Conservation (phyloP, 2,797 vertebrate species). For the Gobionotothen gibberifrons region DNA sequence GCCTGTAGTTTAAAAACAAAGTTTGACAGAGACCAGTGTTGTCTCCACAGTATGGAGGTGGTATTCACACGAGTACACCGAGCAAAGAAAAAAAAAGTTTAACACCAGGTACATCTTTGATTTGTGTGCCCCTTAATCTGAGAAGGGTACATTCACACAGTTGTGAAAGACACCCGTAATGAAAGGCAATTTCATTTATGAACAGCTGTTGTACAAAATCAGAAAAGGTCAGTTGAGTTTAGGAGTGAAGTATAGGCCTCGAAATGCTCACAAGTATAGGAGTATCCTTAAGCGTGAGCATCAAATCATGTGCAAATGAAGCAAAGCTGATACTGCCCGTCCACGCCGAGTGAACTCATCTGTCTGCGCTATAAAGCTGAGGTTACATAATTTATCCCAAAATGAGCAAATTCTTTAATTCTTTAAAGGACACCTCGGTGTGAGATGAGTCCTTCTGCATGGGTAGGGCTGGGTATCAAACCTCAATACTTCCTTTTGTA, state of each 20-base stretch:
- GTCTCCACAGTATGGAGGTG: conserved; percentile 35
- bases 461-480: conserved; percentile 23
- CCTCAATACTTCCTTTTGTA: background rate
- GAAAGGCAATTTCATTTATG: conserved; percentile 80
- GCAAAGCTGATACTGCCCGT: conserved; percentile 25
- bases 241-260: conserved; percentile 89
- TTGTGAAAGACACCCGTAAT: conserved; percentile 62
- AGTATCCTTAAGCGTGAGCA: conserved; percentile 15
- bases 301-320: conserved; percentile 54
- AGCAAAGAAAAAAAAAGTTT: conserved; percentile 30
- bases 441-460: background rate
- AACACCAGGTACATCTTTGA: conserved; percentile 37
- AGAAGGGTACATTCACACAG: conserved; percentile 46
- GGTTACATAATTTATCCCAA: conserved; percentile 4
- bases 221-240: conserved; percentile 69
- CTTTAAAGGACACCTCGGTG: conserved; percentile 8
- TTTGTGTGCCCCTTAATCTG: conserved; percentile 17
- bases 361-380: conserved; percentile 40
- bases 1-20: conserved; percentile 59
- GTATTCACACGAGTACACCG: conserved; percentile 36
- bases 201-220: conserved; percentile 83
- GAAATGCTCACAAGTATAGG: conserved; percentile 57
- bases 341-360: conserved; percentile 56
- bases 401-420: conserved; percentile 25
- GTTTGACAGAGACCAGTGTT: conserved; percentile 30